Evolutionary conservation across 2,888 invertebrate species (phyloP).

Genomic region (Scrobipalpa costella): DNA sequence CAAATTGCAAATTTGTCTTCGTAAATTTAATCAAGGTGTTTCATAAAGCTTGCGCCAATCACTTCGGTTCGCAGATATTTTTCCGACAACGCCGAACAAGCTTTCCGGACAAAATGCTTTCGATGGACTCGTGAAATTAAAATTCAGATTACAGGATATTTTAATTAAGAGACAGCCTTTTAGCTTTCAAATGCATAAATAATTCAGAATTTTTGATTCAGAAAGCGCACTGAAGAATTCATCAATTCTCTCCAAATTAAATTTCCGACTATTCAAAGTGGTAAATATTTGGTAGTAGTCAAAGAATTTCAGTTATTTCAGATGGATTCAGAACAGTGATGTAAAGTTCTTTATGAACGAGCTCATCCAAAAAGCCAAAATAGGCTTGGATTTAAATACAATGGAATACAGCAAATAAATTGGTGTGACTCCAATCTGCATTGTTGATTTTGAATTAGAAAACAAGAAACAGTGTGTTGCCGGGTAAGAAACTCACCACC

Average conservation of each 20-base stretch:
- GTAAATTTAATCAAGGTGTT: slow-evolving; percentile 13
- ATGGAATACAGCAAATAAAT: too few relatives aligned
- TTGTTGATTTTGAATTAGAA: too few relatives aligned
- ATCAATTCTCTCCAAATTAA: neutral
- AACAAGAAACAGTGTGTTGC: too few relatives aligned
- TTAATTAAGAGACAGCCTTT: neutral
- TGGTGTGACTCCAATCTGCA: too few relatives aligned
- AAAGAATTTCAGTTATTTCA: too few relatives aligned
- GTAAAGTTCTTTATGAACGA: too few relatives aligned
- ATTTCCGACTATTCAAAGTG: neutral
- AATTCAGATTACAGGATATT: neutral
- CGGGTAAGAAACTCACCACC: too few relatives aligned
- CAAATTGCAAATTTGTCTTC: slow-evolving; percentile 14
- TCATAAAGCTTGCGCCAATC: slow-evolving; percentile 1
- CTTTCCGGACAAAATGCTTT: neutral
- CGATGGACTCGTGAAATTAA: neutral
- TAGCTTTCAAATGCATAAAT: neutral
- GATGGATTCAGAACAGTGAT: too few relatives aligned
- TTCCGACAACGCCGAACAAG: neutral
- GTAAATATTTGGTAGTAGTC: too few relatives aligned
- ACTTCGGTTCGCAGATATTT: neutral
- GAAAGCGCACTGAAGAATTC: slow-evolving; percentile 1
- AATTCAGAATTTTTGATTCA: neutral
- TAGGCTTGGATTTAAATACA: too few relatives aligned
- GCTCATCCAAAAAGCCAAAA: too few relatives aligned